Evolutionary conservation across 2,113 vertebrate genomes (phyloP), one percentile per base, ranked within the genome.

Genomic region (Ascaphus truei): DNA sequence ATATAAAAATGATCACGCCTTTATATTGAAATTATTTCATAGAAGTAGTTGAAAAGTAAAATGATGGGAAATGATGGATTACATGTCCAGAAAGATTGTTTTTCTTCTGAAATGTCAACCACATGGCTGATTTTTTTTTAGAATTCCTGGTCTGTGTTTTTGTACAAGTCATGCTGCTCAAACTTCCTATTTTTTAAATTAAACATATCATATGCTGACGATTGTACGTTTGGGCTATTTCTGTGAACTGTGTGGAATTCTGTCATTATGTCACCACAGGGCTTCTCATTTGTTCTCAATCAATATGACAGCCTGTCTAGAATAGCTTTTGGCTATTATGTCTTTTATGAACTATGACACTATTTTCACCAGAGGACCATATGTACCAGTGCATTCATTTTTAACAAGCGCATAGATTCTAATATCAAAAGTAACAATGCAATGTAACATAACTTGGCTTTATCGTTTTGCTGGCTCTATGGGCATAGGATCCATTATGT

Each of bases 291-390:
- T 22, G n/a, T 63, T 72, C 47, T 71, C 72, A 73, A 63, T 63
- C 43, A 5, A 11, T 6, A 34, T 68, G 72, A 73, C 65, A 69
- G 78, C 29, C 55, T 73, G 58, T 41, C 36, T 1, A 9, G 62
- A 72, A 1, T 41, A 50, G n/a, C 37, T 55, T 51, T 27, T 29
- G 33, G 62, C 25, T 52, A 20, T 62, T 76, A 75, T 78, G 63
- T 37, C 72, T 76, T 50, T 4, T 34, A 43, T 18, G 59, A 78
- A 75, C 16, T 75, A 72, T 71, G 74, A 68, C 62, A 73, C 39
- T 22, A 75, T 76, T 80, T 74, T 80, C 64, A 62, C 62, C 16
- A 18, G 59, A 73, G 73, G 62, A 37, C 58, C 67, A 43, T 26
- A 47, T 6, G 31, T 66, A 39, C 55, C 68, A 76, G 72, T 67